Evolutionary conservation across 2,888 invertebrate genomes (phyloP), one percentile per base, ranked within the genome.

Genomic region (Schizotus pectinicornis): DNA sequence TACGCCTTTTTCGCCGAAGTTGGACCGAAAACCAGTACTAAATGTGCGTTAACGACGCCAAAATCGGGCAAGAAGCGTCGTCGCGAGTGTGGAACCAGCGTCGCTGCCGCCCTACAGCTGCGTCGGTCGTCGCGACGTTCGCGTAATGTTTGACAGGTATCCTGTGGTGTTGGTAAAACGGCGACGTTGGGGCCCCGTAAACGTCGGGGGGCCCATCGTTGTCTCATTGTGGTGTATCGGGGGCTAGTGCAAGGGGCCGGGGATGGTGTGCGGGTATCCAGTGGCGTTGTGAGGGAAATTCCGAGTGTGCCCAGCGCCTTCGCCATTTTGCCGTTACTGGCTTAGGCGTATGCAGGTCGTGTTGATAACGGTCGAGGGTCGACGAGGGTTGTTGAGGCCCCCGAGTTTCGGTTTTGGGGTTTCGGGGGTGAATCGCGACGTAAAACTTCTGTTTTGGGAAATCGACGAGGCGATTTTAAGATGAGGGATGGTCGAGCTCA

Each of bases 331-430:
- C 67, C 59, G 66, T 67, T 63, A 60, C 61, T 9, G 36, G 33
- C 70, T 70, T 74, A 75, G 76, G 76, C 76, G 76, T 76, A 73
- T 74, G 73, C 74, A 68, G 65, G 65, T 64, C 63, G 57, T 63
- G 67, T 64, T 69, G 63, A 64, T 61, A 61, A 60, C 59, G 54
- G 59, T 56, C 61, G 22, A 22, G 22, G 5, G 5, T 22, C 22
- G 22, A 22, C 22, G 5, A 22, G 3, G 22, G 22, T 3, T 22
- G 3, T 2, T 22, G 5, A 22, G 22, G 53, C 42, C 35, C 50
- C 51, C 42, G 57, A 57, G 32, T 37, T 35, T 9, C 35, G 9
- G 9, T 7, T 14, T 42, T 14, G 12, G n/a, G 31, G 34, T 6
- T 32, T 34, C 7, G 7, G 46, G 46, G 14, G 9, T 46, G 9